Evolutionary conservation across 2,797 vertebrate genomes (phyloP), one percentile per base, ranked within the genome.

Genomic region (Xenentodon cancila): DNA sequence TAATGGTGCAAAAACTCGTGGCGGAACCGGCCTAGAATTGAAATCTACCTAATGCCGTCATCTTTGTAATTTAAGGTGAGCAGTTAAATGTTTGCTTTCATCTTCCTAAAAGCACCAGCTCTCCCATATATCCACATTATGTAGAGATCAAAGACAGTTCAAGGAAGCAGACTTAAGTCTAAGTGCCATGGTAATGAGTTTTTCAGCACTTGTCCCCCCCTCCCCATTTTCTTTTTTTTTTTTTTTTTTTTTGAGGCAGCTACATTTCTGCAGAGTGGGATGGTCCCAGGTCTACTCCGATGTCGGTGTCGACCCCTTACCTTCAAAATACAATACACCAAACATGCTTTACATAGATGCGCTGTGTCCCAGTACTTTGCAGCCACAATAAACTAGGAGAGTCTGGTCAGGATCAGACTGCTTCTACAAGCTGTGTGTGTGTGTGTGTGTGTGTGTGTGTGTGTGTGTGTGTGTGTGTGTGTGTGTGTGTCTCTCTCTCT

Each of bases 141-240:
- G 71, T n/a, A 2, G 65, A 82, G 75, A 85, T 89, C 84, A 89
- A 86, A 89, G 84, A 55, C 77, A 65, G 62, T 79, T 78, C 64
- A 49, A 77, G 69, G 77, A 80, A 76, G 71, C 21, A 48, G 70
- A n/a, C 54, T 71, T 79, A 64, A 67, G 75, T 80, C 77, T 69
- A 58, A 49, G 62, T 75, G 68, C 77, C 65, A 64, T 69, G 53
- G 75, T 85, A 88, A 88, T 84, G 75, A 89, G 77, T 45, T 68
- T 65, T 68, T 68, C 70, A 71, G 46, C 42, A 5, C 65, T 55
- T 55, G 32, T 65, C 58, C 59, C 4, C 49, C 49, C n/a, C n/a
- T n/a, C n/a, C n/a, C n/a, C n/a, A n/a, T 64, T 68, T 84, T 75
- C 49, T 77, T 40, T 19, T 46, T 18, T 18, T 19, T 46, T 15